Evolutionary conservation across 1,140 invertebrate species (phyloP), one percentile per base, ranked within the genome.

Genomic region (Cydia strobilella): DNA sequence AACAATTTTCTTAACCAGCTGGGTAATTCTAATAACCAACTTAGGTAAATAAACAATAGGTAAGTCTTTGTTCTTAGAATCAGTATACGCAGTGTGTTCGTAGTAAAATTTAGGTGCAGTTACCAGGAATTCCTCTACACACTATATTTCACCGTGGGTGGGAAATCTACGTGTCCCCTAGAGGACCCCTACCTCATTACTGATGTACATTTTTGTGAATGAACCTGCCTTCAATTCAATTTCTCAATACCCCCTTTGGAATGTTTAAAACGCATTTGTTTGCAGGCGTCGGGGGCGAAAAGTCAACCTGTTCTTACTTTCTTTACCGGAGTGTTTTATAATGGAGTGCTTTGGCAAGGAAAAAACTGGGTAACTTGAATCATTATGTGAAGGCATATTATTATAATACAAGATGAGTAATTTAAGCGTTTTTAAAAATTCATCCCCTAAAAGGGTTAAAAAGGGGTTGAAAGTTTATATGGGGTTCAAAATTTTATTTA

Each of bases 151-250:
- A 51, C 54, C 54, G 54, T 59, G 54, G 54, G 54, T 59, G 20
- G 54, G 7, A 59, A 51, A 18, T n/a, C n/a, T 48, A 15, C 63
- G 25, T 69, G 31, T 35, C 65, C 31, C 27, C 65, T 18, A 51
- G 48, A 18, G 18, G 54, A 20, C 54, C 54, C 54, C 13, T 27
- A 31, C 31, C 65, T 69, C 65, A 69, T 69, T 69, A 69, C 65
- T 31, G 65, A 69, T 69, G 65, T 69, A 39, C 65, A 69, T 69
- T 69, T 69, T 69, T 69, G 65, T 69, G 31, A 69, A 69, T 69
- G 65, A 69, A 69, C 65, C 65, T 69, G 65, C 65, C 63, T 69
- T 12, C 65, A 69, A 69, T 69, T 69, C 65, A 69, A 69, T 69
- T 69, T 15, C 65, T 69, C 65, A 69, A 69, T 69, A 69, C 65